phyloP scores from a whole-genome alignment of 2,113 vertebrate genomes.

The Eudorcas thomsonii region DNA sequence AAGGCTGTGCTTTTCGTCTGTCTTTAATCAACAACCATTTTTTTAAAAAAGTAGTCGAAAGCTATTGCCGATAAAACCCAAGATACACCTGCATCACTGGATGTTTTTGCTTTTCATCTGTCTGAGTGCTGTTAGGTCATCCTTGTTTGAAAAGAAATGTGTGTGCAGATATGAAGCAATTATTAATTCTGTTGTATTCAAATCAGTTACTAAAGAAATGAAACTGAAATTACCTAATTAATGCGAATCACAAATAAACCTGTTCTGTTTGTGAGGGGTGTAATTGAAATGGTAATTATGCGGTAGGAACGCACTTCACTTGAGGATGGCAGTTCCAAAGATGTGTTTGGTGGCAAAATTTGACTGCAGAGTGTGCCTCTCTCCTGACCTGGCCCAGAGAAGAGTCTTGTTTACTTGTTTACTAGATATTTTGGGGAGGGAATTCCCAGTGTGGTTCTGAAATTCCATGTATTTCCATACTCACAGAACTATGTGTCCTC shows the following conservation, averaged over 20 bases:
- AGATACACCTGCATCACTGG: neutral
- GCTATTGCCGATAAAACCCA: neutral
- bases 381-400: neutral
- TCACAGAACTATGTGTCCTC: constrained; percentile 28
- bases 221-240: constrained; percentile 81
- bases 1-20: neutral
- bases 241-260: constrained; percentile 79
- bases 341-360: constrained; percentile 35
- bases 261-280: constrained; percentile 66
- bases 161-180: constrained; percentile 67
- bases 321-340: constrained; percentile 56
- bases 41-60: neutral
- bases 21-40: neutral
- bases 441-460: constrained; percentile 57
- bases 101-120: neutral
- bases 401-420: neutral
- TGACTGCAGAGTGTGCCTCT: neutral
- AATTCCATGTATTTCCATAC: constrained; percentile 45
- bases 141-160: constrained; percentile 65
- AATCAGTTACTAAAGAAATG: constrained; percentile 73
- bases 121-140: neutral
- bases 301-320: constrained; percentile 60
- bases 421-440: neutral
- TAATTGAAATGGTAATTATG: constrained; percentile 73
- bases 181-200: constrained; percentile 75